Conservation (phyloP, 1,140 invertebrate genomes). For the Pemphigus obesinymphae region DNA sequence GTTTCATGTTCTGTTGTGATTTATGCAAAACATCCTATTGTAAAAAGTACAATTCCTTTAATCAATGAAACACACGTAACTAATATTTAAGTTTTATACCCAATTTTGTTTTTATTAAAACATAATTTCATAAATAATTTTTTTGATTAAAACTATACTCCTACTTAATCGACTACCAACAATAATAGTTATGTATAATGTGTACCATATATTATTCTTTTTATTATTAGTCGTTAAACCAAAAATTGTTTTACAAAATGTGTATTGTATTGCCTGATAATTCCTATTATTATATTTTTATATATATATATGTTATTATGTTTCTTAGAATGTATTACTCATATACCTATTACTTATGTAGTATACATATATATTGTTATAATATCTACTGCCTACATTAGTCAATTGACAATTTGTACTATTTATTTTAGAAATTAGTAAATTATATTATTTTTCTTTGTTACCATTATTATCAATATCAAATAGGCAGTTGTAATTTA, state of each 20-base stretch:
- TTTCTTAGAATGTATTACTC: too few relatives aligned
- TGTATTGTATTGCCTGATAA: background rate
- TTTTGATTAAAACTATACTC: background rate
- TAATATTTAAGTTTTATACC: background rate
- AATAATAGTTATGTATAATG: background rate
- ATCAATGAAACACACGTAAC: background rate
- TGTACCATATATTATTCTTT: background rate
- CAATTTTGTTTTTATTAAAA: background rate
- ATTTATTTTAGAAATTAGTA: background rate
- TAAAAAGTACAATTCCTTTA: background rate
- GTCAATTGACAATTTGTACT: background rate
- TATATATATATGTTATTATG: too few relatives aligned
- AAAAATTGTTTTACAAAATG: too few relatives aligned
- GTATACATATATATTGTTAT: too few relatives aligned
- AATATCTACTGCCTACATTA: too few relatives aligned
- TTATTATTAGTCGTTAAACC: background rate
- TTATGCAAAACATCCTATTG: conserved; percentile 63
- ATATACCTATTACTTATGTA: too few relatives aligned
- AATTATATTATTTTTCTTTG: background rate
- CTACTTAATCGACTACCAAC: background rate
- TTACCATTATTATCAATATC: background rate
- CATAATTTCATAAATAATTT: background rate
- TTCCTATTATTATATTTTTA: background rate
- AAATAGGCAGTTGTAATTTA: background rate
- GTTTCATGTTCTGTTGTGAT: conserved; percentile 78